Percentiles rank a stretch among this genome's conserved stretches.
Evolutionary conservation across 2,797 vertebrate genomes (phyloP).

Genomic region (Lemur catta): DNA sequence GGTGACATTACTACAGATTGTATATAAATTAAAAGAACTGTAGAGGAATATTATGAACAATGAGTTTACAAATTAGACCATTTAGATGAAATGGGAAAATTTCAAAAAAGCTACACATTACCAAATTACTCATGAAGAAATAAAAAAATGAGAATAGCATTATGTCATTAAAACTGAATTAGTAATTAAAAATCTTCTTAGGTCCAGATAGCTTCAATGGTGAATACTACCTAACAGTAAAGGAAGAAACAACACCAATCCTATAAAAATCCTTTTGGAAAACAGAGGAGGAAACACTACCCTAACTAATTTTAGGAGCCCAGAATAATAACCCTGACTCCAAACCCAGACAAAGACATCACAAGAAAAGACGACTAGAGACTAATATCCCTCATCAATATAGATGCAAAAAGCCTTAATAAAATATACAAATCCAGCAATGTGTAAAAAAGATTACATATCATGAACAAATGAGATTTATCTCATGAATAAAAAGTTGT

Average conservation of each 20-base stretch:
- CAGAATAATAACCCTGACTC: background rate
- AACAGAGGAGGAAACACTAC: background rate
- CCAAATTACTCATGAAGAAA: constrained; percentile 21
- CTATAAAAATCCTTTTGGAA: background rate
- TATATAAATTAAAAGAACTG: background rate
- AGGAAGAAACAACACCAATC: background rate
- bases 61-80: background rate
- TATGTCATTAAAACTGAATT: background rate
- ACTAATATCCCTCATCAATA: background rate
- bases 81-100: background rate
- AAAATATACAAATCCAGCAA: background rate
- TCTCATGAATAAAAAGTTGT: background rate
- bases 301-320: background rate
- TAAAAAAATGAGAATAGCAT: background rate
- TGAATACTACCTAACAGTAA: background rate
- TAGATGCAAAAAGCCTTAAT: background rate
- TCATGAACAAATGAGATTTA: background rate
- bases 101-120: background rate
- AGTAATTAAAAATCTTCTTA: background rate
- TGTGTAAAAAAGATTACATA: background rate
- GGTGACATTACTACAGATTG: background rate
- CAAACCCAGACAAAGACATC: background rate
- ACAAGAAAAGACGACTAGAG: background rate
- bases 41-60: background rate
- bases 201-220: background rate